Percentiles rank a stretch among this genome's conserved stretches.
Conservation (phyloP, 1,140 invertebrate genomes). For the Sweltsa coloradensis region DNA sequence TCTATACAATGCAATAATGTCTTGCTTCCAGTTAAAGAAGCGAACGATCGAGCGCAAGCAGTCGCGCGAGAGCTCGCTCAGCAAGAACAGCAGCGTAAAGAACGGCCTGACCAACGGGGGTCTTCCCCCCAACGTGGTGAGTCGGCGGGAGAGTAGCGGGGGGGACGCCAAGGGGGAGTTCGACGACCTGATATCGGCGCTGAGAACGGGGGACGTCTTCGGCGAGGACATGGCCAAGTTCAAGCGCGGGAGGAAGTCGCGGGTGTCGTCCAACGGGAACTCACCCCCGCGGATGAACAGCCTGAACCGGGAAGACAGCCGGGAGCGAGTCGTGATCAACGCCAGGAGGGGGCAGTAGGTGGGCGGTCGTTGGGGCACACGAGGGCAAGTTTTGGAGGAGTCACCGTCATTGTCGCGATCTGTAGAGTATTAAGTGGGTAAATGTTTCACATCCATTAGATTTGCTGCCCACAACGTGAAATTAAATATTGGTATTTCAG, state of each 20-base stretch:
- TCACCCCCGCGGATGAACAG: slow-evolving; percentile 46
- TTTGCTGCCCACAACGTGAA: too few species aligned
- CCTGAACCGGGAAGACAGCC: slow-evolving; percentile 52
- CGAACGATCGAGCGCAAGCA: slow-evolving; percentile 78
- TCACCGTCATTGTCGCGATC: too few species aligned
- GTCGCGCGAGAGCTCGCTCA: slow-evolving; percentile 52
- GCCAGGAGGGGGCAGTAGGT: slow-evolving; percentile 23
- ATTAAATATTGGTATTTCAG: too few species aligned
- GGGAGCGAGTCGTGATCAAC: slow-evolving; percentile 39
- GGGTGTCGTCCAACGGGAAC: slow-evolving; percentile 42
- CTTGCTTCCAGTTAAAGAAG: slow-evolving; percentile 53
- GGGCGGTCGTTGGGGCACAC: too few species aligned
- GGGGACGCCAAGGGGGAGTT: slow-evolving; percentile 74
- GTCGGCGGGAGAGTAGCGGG: slow-evolving; percentile 26
- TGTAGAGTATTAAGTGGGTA: too few species aligned
- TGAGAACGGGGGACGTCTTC: slow-evolving; percentile 93
- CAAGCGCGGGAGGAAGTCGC: slow-evolving; percentile 58
- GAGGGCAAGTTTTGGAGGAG: too few species aligned
- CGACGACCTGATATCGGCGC: slow-evolving; percentile 91
- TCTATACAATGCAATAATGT: background rate
- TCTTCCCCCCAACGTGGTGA: slow-evolving; percentile 30
- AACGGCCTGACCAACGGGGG: slow-evolving; percentile 33
- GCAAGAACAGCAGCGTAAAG: slow-evolving; percentile 31
- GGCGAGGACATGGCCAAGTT: slow-evolving; percentile 93
- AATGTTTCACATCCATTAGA: too few species aligned